phyloP scores from a whole-genome alignment of 2,888 invertebrate genomes.

The Coleophora deauratella region DNA sequence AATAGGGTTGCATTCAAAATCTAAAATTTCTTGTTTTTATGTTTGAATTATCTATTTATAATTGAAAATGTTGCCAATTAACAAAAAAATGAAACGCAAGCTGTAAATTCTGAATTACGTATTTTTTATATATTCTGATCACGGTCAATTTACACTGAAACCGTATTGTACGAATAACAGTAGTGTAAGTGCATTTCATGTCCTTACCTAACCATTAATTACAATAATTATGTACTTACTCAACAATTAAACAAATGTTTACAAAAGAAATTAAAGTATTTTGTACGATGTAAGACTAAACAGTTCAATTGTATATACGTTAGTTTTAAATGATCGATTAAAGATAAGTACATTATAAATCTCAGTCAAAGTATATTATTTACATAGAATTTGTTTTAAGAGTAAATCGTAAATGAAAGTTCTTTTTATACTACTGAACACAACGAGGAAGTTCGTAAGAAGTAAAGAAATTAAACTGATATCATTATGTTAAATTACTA shows the following conservation, averaged over 20 bases:
- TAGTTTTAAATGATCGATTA: too few relatives aligned
- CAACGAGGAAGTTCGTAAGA: slow-evolving; percentile 31
- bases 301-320: slow-evolving; percentile 38
- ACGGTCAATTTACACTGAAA: too few relatives aligned
- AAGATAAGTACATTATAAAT: slow-evolving; percentile 35
- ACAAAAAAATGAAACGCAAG: too few relatives aligned
- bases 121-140: too few relatives aligned
- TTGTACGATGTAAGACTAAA: slow-evolving; percentile 62
- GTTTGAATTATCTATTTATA: too few relatives aligned
- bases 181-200: background rate
- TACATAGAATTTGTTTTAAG: slow-evolving; percentile 5
- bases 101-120: too few relatives aligned
- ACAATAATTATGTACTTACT: background rate
- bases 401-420: too few relatives aligned
- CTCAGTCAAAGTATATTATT: slow-evolving; percentile 40
- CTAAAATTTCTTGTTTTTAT: too few relatives aligned
- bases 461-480: slow-evolving; percentile 3
- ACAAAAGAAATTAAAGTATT: slow-evolving; percentile 42
- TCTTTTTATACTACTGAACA: slow-evolving; percentile 32
- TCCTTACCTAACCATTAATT: background rate
- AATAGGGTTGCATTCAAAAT: too few relatives aligned
- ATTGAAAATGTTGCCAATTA: too few relatives aligned
- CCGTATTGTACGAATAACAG: too few relatives aligned
- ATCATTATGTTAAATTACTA: slow-evolving; percentile 6
- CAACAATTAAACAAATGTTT: slow-evolving; percentile 13